These are phyloP conservation scores for Oceanites oceanicus DNA, from an alignment of 2,113 vertebrate genomes.

Conservation along the genomic window DNA sequence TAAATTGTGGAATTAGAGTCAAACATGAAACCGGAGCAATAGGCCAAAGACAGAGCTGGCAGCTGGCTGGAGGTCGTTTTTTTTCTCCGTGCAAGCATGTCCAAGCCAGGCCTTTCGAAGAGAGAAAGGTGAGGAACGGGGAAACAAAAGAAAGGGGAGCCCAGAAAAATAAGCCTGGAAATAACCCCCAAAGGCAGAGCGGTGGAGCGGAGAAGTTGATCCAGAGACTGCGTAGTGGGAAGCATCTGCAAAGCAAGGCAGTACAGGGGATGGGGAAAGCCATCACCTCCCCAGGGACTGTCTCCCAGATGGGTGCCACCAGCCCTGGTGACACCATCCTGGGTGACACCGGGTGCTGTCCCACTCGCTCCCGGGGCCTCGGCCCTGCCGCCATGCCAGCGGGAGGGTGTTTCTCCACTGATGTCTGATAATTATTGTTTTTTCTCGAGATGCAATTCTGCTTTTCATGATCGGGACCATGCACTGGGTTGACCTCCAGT, in stretches of 20 bases:
- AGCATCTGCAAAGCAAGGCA: background rate
- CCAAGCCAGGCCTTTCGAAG: background rate
- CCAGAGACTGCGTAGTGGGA: background rate
- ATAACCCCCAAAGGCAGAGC: background rate
- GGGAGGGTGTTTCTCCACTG: background rate
- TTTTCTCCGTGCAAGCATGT: rapidly evolving
- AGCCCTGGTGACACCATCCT: background rate
- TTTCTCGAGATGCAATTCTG: background rate
- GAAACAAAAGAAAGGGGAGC: background rate
- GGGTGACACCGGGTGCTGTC: rapidly evolving
- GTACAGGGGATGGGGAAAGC: background rate
- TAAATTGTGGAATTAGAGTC: conserved; percentile 54
- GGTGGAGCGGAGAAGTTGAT: background rate
- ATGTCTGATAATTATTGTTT: rapidly evolving
- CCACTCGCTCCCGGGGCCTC: rapidly evolving
- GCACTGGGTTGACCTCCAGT: conserved; percentile 10
- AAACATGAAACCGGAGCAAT: conserved; percentile 7
- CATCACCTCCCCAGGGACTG: rapidly evolving
- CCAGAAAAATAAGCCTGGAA: background rate
- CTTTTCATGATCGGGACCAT: conserved; percentile 38
- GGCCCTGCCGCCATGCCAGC: rapidly evolving
- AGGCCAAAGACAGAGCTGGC: conserved; percentile 44
- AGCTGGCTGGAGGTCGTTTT: background rate
- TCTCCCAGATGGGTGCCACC: background rate
- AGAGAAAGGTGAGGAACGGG: background rate